phyloP scores from a whole-genome alignment of 2,113 vertebrate genomes.

The Misgurnus anguillicaudatus region DNA sequence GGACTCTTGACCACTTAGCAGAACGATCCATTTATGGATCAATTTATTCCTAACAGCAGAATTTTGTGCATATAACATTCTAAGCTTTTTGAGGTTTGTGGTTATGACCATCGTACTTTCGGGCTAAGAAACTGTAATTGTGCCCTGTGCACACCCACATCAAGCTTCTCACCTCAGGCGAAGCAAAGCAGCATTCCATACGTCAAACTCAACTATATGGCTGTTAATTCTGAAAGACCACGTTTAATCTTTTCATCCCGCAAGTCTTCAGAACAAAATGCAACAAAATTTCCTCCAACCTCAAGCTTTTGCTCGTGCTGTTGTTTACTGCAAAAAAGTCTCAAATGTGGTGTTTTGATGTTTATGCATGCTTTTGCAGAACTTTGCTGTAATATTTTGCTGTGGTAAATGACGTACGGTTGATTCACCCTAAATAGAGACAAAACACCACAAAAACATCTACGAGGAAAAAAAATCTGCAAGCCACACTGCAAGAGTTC shows the following conservation, averaged over 20 bases:
- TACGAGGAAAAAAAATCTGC: constrained; percentile 21
- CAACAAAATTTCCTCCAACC: background rate
- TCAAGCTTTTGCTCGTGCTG: background rate
- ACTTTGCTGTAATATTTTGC: background rate
- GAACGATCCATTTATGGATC: constrained; percentile 12
- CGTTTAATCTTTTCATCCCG: constrained; percentile 39
- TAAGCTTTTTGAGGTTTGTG: constrained; percentile 36
- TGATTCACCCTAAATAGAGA: background rate
- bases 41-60: constrained; percentile 27
- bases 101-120: constrained; percentile 2
- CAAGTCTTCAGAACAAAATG: background rate
- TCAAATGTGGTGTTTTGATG: background rate
- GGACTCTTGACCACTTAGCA: background rate
- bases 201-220: background rate
- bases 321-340: background rate
- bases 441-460: background rate
- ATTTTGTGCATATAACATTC: background rate
- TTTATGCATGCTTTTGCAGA: background rate
- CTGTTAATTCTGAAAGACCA: constrained; percentile 19
- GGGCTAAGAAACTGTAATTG: constrained; percentile 16
- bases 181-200: constrained; percentile 33
- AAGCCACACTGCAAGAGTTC: constrained; percentile 50
- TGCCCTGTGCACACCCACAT: constrained; percentile 9
- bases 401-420: background rate
- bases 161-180: constrained; percentile 29